These are phyloP conservation scores for Saccopteryx bilineata DNA, from an alignment of 2,113 vertebrate genomes.

Conservation along the genomic window DNA sequence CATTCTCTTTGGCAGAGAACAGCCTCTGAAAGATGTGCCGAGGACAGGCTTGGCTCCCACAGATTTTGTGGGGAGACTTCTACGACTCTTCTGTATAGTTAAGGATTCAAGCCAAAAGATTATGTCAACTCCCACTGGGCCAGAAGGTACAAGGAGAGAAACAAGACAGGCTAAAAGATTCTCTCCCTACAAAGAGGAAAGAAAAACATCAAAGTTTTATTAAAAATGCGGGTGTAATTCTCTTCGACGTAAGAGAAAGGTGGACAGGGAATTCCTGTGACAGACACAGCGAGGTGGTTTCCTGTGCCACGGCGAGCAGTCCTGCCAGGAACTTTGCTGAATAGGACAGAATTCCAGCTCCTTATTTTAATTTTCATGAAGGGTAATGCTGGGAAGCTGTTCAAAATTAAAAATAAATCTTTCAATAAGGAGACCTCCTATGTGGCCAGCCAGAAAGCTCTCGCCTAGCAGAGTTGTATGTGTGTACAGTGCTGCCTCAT, in stretches of 20 bases:
- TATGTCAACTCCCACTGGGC: not conserved
- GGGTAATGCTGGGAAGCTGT: conserved; percentile 81
- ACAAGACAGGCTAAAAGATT: not conserved
- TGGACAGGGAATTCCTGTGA: conserved; percentile 45
- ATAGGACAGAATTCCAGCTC: conserved; percentile 75
- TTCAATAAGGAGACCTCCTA: conserved; percentile 83
- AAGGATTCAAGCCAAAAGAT: conserved; percentile 50
- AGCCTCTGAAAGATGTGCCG: not conserved
- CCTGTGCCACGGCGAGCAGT: not conserved
- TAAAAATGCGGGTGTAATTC: conserved; percentile 52
- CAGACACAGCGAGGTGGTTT: not conserved
- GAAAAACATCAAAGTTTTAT: not conserved
- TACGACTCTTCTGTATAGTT: not conserved
- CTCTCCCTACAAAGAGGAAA: not conserved
- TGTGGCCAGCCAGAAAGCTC: conserved; percentile 74
- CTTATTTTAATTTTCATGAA: conserved; percentile 68
- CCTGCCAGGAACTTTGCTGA: conserved; percentile 69
- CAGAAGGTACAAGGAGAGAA: not conserved
- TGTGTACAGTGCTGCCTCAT: conserved; percentile 26
- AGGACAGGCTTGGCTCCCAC: not conserved
- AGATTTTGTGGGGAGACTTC: not conserved
- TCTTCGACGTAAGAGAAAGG: not conserved
- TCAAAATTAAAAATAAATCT: conserved; percentile 89
- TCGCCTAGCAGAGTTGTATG: conserved; percentile 1
- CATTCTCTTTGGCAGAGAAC: conserved; percentile 29